Percentiles rank a stretch among this genome's conserved stretches.
Conservation (phyloP, 2,888 invertebrate genomes). For the Microplitis manilae region DNA sequence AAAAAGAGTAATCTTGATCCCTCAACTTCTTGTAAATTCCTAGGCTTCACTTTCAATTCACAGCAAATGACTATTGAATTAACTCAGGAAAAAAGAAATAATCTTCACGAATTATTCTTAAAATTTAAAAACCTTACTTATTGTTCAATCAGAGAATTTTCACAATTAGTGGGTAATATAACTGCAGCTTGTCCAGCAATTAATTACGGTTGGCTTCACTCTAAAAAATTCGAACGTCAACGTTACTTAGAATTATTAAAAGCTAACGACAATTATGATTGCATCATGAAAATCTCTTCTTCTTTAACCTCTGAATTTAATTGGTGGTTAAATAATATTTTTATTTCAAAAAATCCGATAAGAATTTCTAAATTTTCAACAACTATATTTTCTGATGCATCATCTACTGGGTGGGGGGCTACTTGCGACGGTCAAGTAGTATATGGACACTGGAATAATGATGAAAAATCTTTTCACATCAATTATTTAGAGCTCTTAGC, state of each 20-base stretch:
- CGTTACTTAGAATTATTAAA: conserved; percentile 38
- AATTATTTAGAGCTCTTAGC: conserved; percentile 39
- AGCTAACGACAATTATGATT: conserved; percentile 11
- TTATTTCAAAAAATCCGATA: background rate
- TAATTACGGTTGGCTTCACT: conserved; percentile 40
- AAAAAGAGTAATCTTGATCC: too few species aligned
- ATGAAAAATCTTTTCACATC: conserved; percentile 36
- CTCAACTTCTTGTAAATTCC: conserved; percentile 22
- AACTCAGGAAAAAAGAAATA: conserved; percentile 24
- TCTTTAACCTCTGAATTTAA: conserved; percentile 1
- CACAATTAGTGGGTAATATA: conserved; percentile 17
- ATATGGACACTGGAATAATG: conserved; percentile 29
- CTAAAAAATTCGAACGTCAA: conserved; percentile 42
- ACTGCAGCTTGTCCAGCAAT: background rate
- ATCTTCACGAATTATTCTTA: conserved; percentile 11
- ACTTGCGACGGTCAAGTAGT: background rate
- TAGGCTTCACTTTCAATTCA: conserved; percentile 36
- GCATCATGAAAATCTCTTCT: conserved; percentile 18
- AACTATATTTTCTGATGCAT: conserved; percentile 29
- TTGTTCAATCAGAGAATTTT: conserved; percentile 50
- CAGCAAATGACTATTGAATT: conserved; percentile 32
- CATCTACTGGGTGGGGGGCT: conserved; percentile 21
- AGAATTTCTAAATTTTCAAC: conserved; percentile 13
- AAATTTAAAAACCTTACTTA: background rate
- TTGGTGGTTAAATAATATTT: conserved; percentile 9